Evolutionary conservation across 2,888 invertebrate species (phyloP).

Genomic region (Agapetus fuscipes): DNA sequence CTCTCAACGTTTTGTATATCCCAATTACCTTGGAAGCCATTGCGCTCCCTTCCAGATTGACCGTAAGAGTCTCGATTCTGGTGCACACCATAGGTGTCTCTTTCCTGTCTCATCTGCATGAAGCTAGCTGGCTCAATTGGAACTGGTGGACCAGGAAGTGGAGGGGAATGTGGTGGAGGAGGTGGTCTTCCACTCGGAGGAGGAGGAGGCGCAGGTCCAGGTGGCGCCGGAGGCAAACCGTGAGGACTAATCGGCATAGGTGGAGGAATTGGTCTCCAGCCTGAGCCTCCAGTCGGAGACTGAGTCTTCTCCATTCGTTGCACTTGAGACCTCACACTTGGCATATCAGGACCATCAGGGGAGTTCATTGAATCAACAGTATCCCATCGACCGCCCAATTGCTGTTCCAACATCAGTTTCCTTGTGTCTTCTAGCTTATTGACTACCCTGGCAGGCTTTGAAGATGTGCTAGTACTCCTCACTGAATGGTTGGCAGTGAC

Average conservation of each 20-base stretch:
- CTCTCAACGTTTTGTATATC: slow-evolving; percentile 25
- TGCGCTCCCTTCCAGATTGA: slow-evolving; percentile 41
- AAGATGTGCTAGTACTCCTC: slow-evolving; percentile 59
- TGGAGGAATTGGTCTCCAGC: slow-evolving; percentile 43
- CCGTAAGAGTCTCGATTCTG: slow-evolving; percentile 48
- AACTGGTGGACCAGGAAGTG: slow-evolving; percentile 54
- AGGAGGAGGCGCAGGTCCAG: slow-evolving; percentile 54
- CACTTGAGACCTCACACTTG: slow-evolving; percentile 42
- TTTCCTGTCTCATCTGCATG: slow-evolving; percentile 58
- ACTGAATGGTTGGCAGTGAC: slow-evolving; percentile 86
- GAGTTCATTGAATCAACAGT: slow-evolving; percentile 33
- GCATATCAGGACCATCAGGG: slow-evolving; percentile 24
- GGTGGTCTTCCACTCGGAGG: slow-evolving; percentile 48
- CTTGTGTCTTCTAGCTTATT: slow-evolving; percentile 81
- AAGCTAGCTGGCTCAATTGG: slow-evolving; percentile 53
- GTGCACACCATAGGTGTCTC: slow-evolving; percentile 64
- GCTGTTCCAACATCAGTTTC: slow-evolving; percentile 75
- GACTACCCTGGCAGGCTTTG: slow-evolving; percentile 54
- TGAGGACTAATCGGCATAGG: slow-evolving; percentile 52
- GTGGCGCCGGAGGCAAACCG: slow-evolving; percentile 46
- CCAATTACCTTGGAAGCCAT: slow-evolving; percentile 41
- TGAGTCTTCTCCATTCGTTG: slow-evolving; percentile 49
- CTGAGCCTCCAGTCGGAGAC: slow-evolving; percentile 26
- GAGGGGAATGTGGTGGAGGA: slow-evolving; percentile 47
- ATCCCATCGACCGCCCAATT: slow-evolving; percentile 60